Base-by-base conservation (phyloP, 2,797 vertebrate species). In the Pygocentrus nattereri region DNA sequence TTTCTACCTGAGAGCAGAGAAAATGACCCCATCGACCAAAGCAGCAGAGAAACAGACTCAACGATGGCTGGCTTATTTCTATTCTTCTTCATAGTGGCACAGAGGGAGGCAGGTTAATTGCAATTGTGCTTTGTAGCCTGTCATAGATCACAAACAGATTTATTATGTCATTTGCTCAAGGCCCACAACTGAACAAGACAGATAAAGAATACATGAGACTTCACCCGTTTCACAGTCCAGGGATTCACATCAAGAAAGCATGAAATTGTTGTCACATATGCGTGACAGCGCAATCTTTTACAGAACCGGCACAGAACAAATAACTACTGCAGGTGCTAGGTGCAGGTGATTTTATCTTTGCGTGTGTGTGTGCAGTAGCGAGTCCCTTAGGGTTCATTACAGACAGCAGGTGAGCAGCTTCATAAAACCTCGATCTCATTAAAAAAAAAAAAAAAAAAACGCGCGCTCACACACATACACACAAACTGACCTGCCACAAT, bases 361-460 rank as follows among this genome's bases (percentile, higher is more conserved):
- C 44, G n/a, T 76, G 65, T 58, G 79, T 8, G 72, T 73, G 71
- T 30, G 64, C 74, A 71, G 61, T 70, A 44, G 23, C 27, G 68
- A 72, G 75, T 87, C 85, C 85, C 84, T 44, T 65, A 82, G 74
- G 86, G 79, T 85, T 85, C 81, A 87, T 88, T 89, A 89, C 81
- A 76, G 76, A 72, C 78, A 86, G 78, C 85, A 87, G 87, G 84
- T 85, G 85, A 84, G 82, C 80, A 82, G 84, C 76, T 77, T 80
- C 76, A 68, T 44, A 78, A 82, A 58, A 79, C 58, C 73, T 65
- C 21, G 61, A 61, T 75, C 85, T 85, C 74, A 83, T 85, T 84
- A 78, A 85, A 84, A n/a, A n/a, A n/a, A n/a, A n/a, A n/a, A n/a
- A n/a, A n/a, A n/a, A n/a, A n/a, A n/a, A n/a, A n/a, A n/a, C n/a